These are phyloP conservation scores for Chymomyza caudatula DNA, from an alignment of 2,888 invertebrate genomes.

Conservation along the genomic window DNA sequence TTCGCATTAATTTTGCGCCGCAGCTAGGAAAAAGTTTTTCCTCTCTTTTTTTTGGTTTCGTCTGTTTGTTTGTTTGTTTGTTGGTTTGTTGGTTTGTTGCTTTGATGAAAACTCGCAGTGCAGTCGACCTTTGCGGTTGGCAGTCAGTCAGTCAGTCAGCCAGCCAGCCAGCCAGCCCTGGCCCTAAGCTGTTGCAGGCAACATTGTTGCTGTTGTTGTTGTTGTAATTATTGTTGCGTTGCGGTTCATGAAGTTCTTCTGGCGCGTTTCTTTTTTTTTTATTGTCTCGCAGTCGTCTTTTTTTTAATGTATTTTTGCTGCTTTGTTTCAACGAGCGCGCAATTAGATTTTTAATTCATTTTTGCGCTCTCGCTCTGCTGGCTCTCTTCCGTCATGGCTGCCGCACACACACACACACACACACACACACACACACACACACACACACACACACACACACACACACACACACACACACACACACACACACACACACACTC, in stretches of 20 bases:
- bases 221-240: slow-evolving; percentile 72
- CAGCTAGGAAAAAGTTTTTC: not conserved
- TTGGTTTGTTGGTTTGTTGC: slow-evolving; percentile 2
- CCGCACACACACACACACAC: slow-evolving; percentile 40
- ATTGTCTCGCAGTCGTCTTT: not conserved
- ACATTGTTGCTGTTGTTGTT: slow-evolving; percentile 32
- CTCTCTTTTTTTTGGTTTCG: not conserved
- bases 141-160: slow-evolving; percentile 2
- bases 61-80: slow-evolving; percentile 34
- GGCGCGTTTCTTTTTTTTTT: not conserved
- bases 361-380: slow-evolving; percentile 36
- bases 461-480: too few relatives aligned
- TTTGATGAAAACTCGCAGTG: slow-evolving; percentile 37
- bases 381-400: slow-evolving; percentile 58
- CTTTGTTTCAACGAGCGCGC: slow-evolving; percentile 67
- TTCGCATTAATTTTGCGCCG: slow-evolving; percentile 63
- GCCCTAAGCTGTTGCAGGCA: slow-evolving; percentile 36
- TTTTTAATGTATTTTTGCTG: slow-evolving; percentile 32
- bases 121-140: slow-evolving; percentile 70
- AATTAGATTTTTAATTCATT: slow-evolving; percentile 69
- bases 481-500: slow-evolving; percentile 38
- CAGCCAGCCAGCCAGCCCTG: slow-evolving; percentile 49
- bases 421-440: slow-evolving; percentile 26
- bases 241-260: slow-evolving; percentile 67
- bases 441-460: slow-evolving; percentile 10